Evolutionary conservation across 2,113 vertebrate genomes (phyloP), one percentile per base, ranked within the genome.

Genomic region (Oncorhynchus nerka): DNA sequence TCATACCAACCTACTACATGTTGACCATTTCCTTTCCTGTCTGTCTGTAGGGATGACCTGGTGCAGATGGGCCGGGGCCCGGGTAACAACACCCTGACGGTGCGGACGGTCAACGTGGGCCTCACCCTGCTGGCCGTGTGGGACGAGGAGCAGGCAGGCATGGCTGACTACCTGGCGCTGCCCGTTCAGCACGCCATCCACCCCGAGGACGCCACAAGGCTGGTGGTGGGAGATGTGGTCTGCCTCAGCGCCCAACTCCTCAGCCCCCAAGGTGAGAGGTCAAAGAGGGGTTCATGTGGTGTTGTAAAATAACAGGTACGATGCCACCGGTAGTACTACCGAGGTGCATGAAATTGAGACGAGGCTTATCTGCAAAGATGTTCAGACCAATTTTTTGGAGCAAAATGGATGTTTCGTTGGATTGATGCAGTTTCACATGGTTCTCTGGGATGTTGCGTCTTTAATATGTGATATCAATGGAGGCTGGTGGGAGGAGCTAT

Each of bases 101-200:
- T 99, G 75, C 92, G 94, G 73, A 95, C 97, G 0, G 81, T 97
- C 81, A 96, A 95, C 0, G 89, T 95, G 2, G 98, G 98, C 22
- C 93, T 98, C 81, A 99, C 96, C 0, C 93, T 99, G 83, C 93
- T 99, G 1, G 89, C 91, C 0, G 96, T 96, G 30, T 94, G 95
- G 95, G 96, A 97, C 67, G 24, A 45, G 0, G 94, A 94, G 64
- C 96, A 96, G 20, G 70, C 74, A 0, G 94, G 92, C 0, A 89
- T 96, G 73, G 94, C 94, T 0, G 97, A 99, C 76, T 91, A 94
- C 1, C 66, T 99, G 24, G 93, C 97, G 0, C 80, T 99, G 59
- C 96, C 96, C 0, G 97, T 99, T 1, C 91, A 91, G 0, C 94
- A 97, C 24, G 94, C 93, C 85, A 96, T 99, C 69, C 83, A 91